Conservation (phyloP, 2,113 vertebrate genomes). For the Triplophysa dalaica region DNA sequence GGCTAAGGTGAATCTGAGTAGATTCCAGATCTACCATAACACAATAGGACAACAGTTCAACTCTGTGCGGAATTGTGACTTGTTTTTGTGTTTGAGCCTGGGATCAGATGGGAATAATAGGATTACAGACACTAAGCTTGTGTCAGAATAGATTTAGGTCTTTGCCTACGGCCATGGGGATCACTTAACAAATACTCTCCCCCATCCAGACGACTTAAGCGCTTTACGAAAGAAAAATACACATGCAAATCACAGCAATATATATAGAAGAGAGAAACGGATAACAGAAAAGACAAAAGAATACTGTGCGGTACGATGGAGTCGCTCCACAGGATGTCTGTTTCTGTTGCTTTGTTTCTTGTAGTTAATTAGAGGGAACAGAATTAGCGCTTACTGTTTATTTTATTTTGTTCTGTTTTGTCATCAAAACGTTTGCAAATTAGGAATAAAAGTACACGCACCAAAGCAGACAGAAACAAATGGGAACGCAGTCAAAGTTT, state of each 20-base stretch:
- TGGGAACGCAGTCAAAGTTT: not conserved
- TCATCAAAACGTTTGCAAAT: constrained; percentile 24
- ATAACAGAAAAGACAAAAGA: constrained; percentile 10
- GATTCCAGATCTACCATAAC: constrained; percentile 9
- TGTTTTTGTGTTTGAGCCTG: constrained; percentile 59
- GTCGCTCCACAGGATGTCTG: not conserved
- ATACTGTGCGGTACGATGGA: constrained; percentile 9
- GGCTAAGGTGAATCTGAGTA: not conserved
- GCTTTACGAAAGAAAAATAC: constrained; percentile 50
- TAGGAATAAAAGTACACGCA: not conserved
- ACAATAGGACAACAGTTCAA: constrained; percentile 38
- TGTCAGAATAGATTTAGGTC: constrained; percentile 73
- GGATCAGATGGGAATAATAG: constrained; percentile 73
- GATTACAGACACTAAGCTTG: constrained; percentile 70
- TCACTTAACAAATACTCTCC: constrained; percentile 66
- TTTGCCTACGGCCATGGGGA: constrained; percentile 60
- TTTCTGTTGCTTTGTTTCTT: constrained; percentile 36
- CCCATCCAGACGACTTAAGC: constrained; percentile 65
- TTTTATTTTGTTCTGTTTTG: constrained; percentile 12
- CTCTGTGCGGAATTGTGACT: constrained; percentile 57
- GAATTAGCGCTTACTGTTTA: not conserved
- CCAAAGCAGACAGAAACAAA: constrained; percentile 3
- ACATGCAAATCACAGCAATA: constrained; percentile 35
- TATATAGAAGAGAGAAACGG: constrained; percentile 5
- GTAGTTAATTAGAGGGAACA: constrained; percentile 34